These are phyloP conservation scores for Chlamydotis undulata DNA, from an alignment of 2,113 vertebrate genomes.

Conservation along the genomic window DNA sequence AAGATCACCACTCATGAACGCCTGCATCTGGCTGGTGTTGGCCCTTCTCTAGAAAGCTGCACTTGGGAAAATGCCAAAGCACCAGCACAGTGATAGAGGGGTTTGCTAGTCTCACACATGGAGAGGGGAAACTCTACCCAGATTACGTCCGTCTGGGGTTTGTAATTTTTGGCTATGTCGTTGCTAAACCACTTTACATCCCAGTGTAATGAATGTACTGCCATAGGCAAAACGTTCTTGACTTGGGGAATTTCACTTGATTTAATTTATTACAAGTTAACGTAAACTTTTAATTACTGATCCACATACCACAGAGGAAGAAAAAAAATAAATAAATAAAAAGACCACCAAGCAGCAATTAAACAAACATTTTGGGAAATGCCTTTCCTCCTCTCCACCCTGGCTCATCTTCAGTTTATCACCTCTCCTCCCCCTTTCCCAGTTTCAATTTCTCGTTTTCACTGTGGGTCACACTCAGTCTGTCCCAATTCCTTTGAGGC, in stretches of 20 bases:
- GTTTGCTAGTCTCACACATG: no score
- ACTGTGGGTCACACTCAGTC: neutral
- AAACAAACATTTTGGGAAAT: neutral
- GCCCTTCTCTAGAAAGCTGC: neutral
- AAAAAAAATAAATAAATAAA: neutral
- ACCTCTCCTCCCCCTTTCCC: neutral
- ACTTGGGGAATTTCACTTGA: neutral
- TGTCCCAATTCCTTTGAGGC: neutral
- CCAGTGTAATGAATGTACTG: neutral
- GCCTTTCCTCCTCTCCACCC: neutral
- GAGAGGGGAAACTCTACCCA: neutral
- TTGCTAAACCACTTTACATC: neutral
- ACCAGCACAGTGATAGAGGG: neutral
- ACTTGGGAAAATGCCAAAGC: neutral
- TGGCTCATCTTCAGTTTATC: neutral
- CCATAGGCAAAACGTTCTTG: neutral
- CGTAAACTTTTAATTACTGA: neutral
- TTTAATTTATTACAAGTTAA: neutral
- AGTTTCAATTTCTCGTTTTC: neutral
- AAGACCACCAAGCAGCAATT: neutral
- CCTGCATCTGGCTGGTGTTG: neutral
- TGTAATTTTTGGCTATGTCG: neutral
- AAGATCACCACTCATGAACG: neutral
- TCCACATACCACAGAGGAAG: neutral
- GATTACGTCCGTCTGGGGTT: neutral